Evolutionary conservation across 2,888 invertebrate species (phyloP), one percentile per base, ranked within the genome.

Genomic region (Andricus curvator): DNA sequence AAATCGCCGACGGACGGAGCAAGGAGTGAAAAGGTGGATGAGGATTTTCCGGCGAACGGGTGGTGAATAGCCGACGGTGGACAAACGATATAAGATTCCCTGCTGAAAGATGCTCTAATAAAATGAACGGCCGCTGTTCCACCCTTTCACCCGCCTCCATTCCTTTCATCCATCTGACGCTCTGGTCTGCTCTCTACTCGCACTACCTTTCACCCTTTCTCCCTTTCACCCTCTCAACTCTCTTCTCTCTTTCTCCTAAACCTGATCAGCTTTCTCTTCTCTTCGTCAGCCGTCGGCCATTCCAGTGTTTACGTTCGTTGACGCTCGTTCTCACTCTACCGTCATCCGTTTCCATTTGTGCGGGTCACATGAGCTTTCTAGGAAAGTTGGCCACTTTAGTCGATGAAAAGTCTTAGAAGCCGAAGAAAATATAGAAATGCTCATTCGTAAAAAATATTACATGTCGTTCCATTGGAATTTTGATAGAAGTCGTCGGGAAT

Each of bases 51-150:
- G 62, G 62, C 60, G 78, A 62, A 56, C 68, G 80, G 48, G 17
- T 6, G 68, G 29, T 70, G 70, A 88, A 88, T 87, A 83, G 87
- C 85, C 85, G 84, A 78, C 80, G 85, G 88, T 86, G 88, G 88
- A 89, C 88, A 89, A 91, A 89, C 89, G 89, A 89, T 90, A 90
- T 90, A 89, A 89, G 89, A 89, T 89, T 89, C 88, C 80, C 78
- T 83, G 88, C 82, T 88, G 90, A 90, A 89, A 89, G 90, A 91
- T 89, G 90, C 87, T 88, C 87, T 89, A 91, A 91, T 91, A 91
- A 91, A 91, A 91, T 89, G 89, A 87, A 89, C 87, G 88, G 86
- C 85, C 86, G 85, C 87, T 86, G 86, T 85, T 82, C 84, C 80
- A 67, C 80, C 76, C 78, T 82, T 79, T 77, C 78, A 66, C 78